phyloP scores from a whole-genome alignment of 2,797 vertebrate genomes.

The Echiichthys vipera region DNA sequence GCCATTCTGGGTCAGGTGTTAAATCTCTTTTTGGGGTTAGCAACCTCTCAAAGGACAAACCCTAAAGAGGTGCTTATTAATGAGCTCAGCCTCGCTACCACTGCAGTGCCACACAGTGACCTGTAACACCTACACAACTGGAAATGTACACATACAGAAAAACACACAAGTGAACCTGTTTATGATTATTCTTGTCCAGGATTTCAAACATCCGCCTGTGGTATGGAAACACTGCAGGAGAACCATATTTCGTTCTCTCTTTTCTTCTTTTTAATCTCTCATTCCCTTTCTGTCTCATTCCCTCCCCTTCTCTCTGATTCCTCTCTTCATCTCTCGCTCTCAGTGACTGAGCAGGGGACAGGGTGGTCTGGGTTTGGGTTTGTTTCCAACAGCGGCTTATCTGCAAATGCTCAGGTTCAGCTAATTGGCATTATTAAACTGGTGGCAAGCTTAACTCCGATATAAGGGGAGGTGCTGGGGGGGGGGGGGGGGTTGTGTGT shows the following conservation, averaged over 20 bases:
- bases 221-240: constrained; percentile 26
- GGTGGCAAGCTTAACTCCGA: constrained; percentile 55
- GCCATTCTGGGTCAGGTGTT: constrained; percentile 52
- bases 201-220: constrained; percentile 13
- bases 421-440: constrained; percentile 83
- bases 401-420: constrained; percentile 75
- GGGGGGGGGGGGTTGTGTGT: constrained; percentile 12
- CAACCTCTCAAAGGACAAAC: constrained; percentile 47
- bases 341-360: constrained; percentile 7
- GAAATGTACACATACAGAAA: not conserved
- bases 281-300: not conserved
- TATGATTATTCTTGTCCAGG: constrained; percentile 2
- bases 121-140: constrained; percentile 26
- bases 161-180: constrained; percentile 5
- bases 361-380: constrained; percentile 58
- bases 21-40: constrained; percentile 53
- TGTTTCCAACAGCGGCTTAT: constrained; percentile 72
- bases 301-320: not conserved
- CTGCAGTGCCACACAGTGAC: constrained; percentile 25
- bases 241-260: constrained; percentile 23
- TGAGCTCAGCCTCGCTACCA: constrained; percentile 43
- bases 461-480: constrained; percentile 47
- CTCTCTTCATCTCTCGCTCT: not conserved
- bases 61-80: constrained; percentile 48
- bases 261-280: constrained; percentile 17